Conservation (phyloP, 2,888 invertebrate genomes). For the Drosophila melanocephala region DNA sequence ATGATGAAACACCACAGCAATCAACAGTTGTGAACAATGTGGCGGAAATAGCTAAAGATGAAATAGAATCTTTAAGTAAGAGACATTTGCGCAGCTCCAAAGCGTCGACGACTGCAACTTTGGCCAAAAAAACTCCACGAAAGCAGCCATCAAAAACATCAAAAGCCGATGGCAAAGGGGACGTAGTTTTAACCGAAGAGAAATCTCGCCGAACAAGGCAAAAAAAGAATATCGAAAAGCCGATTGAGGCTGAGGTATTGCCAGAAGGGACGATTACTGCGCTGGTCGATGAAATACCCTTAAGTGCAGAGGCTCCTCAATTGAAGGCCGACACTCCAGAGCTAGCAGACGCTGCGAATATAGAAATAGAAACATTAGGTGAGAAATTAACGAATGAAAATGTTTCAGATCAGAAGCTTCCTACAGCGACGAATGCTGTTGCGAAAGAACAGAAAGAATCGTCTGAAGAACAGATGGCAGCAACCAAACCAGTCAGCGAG, state of each 20-base stretch:
- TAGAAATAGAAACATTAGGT: not conserved
- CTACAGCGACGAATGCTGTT: not conserved
- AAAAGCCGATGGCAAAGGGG: not conserved
- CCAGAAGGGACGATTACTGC: not conserved
- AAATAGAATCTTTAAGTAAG: not conserved
- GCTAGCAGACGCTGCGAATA: not conserved
- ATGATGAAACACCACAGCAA: not conserved
- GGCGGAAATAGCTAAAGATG: not conserved
- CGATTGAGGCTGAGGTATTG: not conserved
- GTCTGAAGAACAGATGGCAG: not conserved
- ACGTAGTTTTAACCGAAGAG: not conserved
- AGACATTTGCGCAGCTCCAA: slow-evolving; percentile 4
- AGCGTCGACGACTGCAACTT: not conserved
- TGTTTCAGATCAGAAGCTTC: not conserved
- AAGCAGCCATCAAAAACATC: not conserved
- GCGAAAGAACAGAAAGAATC: not conserved
- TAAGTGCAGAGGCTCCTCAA: not conserved
- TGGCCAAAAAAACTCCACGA: not conserved
- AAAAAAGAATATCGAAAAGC: not conserved
- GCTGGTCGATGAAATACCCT: not conserved
- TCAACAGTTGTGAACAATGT: not conserved
- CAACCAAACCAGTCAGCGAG: not conserved
- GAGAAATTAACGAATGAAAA: not conserved
- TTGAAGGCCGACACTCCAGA: not conserved
- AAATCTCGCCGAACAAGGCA: not conserved